Conservation (phyloP, 2,797 vertebrate genomes). For the Falco columbarius region DNA sequence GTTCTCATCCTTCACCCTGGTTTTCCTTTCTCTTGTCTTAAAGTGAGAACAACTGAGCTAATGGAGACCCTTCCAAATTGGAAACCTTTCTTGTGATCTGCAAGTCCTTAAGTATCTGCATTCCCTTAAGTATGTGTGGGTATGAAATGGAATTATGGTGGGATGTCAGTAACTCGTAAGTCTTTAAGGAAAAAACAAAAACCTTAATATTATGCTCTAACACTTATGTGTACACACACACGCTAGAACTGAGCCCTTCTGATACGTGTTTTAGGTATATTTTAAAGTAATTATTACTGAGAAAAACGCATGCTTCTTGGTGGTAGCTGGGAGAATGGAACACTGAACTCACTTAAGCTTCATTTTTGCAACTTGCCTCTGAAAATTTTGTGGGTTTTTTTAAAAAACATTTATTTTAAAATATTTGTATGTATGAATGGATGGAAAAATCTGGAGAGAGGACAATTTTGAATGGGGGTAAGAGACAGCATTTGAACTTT, state of each 20-base stretch:
- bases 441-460: background rate
- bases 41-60: background rate
- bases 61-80: background rate
- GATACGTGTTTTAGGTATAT: background rate
- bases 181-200: background rate
- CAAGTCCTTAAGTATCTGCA: too few species aligned
- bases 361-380: background rate
- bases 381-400: background rate
- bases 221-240: fast-evolving
- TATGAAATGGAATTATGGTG: background rate
- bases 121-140: background rate
- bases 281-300: background rate
- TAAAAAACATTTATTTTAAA: background rate
- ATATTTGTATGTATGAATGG: background rate
- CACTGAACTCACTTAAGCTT: background rate
- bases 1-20: background rate
- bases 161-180: background rate
- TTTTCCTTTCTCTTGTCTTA: background rate
- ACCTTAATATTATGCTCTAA: background rate
- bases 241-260: background rate
- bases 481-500: background rate
- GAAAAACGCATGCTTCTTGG: background rate
- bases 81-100: background rate
- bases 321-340: background rate
- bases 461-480: background rate